Evolutionary conservation across 2,797 vertebrate species (phyloP), one percentile per base, ranked within the genome.

Genomic region (Amniataba percoides): DNA sequence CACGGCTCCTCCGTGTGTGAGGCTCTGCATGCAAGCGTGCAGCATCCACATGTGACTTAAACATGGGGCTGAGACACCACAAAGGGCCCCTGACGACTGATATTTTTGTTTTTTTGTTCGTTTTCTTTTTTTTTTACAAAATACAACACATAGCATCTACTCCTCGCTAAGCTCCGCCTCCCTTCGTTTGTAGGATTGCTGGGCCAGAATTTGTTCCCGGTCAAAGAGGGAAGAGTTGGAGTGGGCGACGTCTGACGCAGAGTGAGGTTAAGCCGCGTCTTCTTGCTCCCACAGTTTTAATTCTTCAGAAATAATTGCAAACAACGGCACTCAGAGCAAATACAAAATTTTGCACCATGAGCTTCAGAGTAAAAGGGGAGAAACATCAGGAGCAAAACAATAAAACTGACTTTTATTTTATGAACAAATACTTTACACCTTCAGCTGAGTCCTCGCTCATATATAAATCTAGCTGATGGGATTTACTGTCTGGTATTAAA

Each of bases 31-130:
- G 63, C 55, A 25, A 21, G 59, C 52, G 71, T 18, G 68, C 70
- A 66, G 31, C 78, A 64, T 82, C 69, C 77, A 70, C 62, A 74
- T 74, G 73, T 70, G 72, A 14, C 71, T 55, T n/a, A 72, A 74
- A 73, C 14, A 16, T 6, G 1, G 40, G 13, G 10, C 40, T 16
- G 39, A 31, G 63, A 53, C 52, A 40, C 42, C 39, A 39, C 21
- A 45, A 0, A 57, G 19, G 11, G 2, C 25, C 52, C 3, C 0
- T 52, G 21, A 45, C 18, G 0, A 18, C 31, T 19, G 21, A 36
- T 19, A 23, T 25, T 59, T 61, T 2, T 14, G 21, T 59, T 25
- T 61, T 45, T 9, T 56, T 27, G 21, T 19, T 65, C 18, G 45
- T 40, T 27, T 23, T 61, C 31, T 8, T 55, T 27, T 15, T 19